Percentiles rank a stretch among this genome's conserved stretches.
phyloP scores from a whole-genome alignment of 2,113 vertebrate species.

The Vidua chalybeata region DNA sequence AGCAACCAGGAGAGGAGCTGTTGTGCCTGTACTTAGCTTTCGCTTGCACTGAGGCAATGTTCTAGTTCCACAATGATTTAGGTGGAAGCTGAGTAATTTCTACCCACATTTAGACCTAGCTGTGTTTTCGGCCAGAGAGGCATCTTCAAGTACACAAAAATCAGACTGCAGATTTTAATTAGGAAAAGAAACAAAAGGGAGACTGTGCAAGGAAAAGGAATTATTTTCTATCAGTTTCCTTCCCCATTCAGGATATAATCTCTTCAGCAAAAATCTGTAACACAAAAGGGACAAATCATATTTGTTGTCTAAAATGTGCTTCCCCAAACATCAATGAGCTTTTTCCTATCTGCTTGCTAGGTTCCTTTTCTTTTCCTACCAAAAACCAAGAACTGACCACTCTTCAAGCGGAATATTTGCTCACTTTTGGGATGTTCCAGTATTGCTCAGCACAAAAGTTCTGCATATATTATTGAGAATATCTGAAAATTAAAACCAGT shows the following conservation, averaged over 20 bases:
- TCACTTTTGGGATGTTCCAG: background rate
- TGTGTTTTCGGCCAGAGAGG: background rate
- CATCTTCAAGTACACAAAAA: background rate
- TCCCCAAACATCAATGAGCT: background rate
- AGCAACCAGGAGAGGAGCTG: conserved; percentile 33
- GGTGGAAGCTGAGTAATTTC: background rate
- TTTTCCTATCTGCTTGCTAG: background rate
- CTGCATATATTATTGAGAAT: background rate
- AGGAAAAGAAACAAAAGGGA: background rate
- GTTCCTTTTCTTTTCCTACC: background rate
- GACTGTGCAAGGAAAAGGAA: background rate
- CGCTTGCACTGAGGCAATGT: background rate
- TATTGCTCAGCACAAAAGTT: background rate
- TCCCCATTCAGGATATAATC: background rate
- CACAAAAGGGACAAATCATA: background rate
- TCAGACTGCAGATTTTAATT: background rate
- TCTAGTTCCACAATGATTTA: background rate
- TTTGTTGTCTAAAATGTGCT: background rate
- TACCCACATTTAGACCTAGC: background rate
- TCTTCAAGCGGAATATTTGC: background rate
- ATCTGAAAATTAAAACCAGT: background rate
- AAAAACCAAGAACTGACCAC: background rate
- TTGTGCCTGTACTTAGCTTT: background rate
- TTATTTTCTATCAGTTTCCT: background rate
- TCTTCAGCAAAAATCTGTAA: background rate